Evolutionary conservation across 92 coral and sea anemone species (phyloP).

Genomic region (Galaxea fascicularis): DNA sequence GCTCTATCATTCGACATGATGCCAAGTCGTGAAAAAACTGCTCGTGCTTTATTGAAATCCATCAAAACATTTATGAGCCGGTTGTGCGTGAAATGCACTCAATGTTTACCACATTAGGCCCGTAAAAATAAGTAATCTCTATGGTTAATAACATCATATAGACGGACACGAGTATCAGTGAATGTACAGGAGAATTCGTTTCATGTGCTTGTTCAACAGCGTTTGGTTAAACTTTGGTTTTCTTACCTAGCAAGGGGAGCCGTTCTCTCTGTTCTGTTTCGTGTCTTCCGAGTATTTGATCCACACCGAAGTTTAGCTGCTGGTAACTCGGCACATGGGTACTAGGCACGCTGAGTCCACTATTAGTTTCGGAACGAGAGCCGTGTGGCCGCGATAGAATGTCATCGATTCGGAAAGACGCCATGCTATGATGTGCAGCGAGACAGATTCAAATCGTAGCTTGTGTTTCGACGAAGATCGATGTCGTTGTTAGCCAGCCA

Average conservation of each 20-base stretch:
- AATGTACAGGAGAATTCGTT: not conserved
- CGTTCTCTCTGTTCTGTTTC: constrained; percentile 71
- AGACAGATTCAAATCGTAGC: constrained; percentile 30
- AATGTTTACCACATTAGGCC: constrained; percentile 20
- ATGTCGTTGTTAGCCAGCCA: constrained; percentile 34
- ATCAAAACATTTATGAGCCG: constrained; percentile 16
- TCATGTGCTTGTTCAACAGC: not conserved
- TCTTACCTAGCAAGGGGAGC: constrained; percentile 77
- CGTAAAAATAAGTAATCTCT: constrained; percentile 24
- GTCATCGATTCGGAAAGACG: constrained; percentile 91
- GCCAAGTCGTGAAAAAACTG: constrained; percentile 5
- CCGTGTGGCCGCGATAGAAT: constrained; percentile 78
- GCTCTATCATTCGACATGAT: not conserved
- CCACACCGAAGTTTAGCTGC: constrained; percentile 87
- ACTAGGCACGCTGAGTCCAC: constrained; percentile 37
- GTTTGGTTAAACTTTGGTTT: not conserved
- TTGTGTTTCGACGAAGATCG: constrained; percentile 62
- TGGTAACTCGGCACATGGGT: constrained; percentile 52
- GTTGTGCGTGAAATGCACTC: constrained; percentile 20
- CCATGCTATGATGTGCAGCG: constrained; percentile 69
- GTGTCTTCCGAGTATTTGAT: constrained; percentile 79
- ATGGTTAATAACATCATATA: not conserved
- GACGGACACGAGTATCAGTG: not conserved
- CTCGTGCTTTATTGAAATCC: constrained; percentile 9
- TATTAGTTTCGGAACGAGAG: constrained; percentile 58